Conservation (phyloP, 2,888 invertebrate species). For the Lithophane socia region DNA sequence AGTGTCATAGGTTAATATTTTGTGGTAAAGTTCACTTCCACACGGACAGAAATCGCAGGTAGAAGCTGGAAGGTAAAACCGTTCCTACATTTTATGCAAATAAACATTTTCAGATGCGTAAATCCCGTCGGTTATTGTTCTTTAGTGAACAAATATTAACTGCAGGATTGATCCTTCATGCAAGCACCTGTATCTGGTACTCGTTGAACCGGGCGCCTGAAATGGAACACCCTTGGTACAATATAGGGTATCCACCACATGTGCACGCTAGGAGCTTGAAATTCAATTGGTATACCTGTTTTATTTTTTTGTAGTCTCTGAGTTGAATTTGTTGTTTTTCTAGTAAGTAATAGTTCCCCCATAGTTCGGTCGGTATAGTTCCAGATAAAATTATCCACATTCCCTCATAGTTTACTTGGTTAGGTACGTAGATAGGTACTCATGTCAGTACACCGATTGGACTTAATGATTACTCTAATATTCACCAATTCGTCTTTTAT, state of each 20-base stretch:
- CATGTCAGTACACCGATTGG: too few species aligned
- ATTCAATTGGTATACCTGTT: conserved; percentile 74
- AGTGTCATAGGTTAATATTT: background rate
- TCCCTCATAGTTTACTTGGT: background rate
- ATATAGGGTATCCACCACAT: conserved; percentile 75
- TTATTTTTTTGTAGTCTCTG: background rate
- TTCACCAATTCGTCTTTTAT: background rate
- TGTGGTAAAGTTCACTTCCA: background rate
- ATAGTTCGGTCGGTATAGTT: too few species aligned
- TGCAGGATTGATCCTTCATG: conserved; percentile 76
- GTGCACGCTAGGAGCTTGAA: conserved; percentile 74
- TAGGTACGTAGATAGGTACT: background rate
- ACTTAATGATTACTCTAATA: too few species aligned
- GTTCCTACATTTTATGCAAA: background rate
- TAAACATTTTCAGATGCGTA: conserved; percentile 76
- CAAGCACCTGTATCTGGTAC: conserved; percentile 81
- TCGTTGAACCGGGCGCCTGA: conserved; percentile 60
- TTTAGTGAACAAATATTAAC: conserved; percentile 77
- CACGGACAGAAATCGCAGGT: background rate
- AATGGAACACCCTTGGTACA: conserved; percentile 63
- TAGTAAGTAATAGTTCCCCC: too few species aligned
- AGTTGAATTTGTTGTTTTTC: too few species aligned
- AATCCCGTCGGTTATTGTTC: conserved; percentile 76
- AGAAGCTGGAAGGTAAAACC: too few species aligned
- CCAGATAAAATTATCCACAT: background rate